phyloP scores from a whole-genome alignment of 1,140 invertebrate species.

The Vollenhovia emeryi region DNA sequence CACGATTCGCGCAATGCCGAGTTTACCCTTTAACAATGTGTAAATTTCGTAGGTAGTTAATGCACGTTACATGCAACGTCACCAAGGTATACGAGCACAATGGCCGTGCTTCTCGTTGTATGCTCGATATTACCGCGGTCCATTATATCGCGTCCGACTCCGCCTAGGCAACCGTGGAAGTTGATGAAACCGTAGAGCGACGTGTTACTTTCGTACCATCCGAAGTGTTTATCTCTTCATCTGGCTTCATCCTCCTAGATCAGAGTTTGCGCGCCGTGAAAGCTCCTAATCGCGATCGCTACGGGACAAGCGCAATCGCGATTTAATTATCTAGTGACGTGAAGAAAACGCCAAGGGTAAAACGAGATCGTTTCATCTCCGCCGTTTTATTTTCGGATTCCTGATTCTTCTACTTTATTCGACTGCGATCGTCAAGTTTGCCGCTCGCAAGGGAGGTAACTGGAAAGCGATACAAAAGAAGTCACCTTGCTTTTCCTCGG shows the following conservation, averaged over 20 bases:
- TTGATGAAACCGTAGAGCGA: constrained; percentile 65
- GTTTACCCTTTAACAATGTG: constrained; percentile 55
- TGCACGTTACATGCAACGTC: constrained; percentile 57
- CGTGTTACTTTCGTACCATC: constrained; percentile 66
- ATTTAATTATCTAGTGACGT: constrained; percentile 47
- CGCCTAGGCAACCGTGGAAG: constrained; percentile 6
- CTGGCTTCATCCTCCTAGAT: constrained; percentile 7
- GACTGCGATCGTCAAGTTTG: neutral
- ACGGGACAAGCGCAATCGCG: constrained; percentile 43
- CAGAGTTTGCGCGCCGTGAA: constrained; percentile 1
- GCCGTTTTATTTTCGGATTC: neutral
- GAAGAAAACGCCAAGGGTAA: constrained; percentile 15
- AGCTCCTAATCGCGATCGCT: constrained; percentile 14
- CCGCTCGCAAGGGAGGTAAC: neutral
- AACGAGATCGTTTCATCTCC: constrained; percentile 13
- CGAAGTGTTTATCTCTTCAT: constrained; percentile 64
- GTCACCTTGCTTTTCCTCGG: neutral
- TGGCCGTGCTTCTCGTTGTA: constrained; percentile 40
- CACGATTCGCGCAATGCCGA: constrained; percentile 33
- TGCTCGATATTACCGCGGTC: constrained; percentile 49
- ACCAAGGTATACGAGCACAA: constrained; percentile 39
- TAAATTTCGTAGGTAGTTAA: constrained; percentile 56
- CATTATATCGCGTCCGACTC: constrained; percentile 35
- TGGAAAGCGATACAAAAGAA: neutral
- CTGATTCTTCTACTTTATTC: neutral